Evolutionary conservation across 1,140 invertebrate genomes (phyloP), one percentile per base, ranked within the genome.

Genomic region (Monomorium pharaonis): DNA sequence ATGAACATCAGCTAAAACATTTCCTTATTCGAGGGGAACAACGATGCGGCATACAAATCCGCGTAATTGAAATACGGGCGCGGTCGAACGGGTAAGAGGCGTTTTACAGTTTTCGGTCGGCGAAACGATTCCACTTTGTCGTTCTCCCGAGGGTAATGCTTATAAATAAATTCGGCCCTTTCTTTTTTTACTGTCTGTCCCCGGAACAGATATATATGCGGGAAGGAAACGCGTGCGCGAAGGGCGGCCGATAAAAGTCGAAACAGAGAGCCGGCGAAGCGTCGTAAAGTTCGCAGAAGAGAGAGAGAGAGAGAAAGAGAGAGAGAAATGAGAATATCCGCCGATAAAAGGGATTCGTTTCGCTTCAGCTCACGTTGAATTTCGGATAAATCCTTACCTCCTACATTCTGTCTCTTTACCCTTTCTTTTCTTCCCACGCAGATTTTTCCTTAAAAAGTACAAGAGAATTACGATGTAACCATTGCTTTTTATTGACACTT

Each of bases 91-190:
- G 56, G 27, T 58, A 83, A 86, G 75, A 75, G 70, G 27, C 60
- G 76, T 81, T 89, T 88, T 76, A 85, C 54, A 81, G 69, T 89
- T 86, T 74, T 75, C 27, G 58, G 60, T 18, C 33, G 65, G 37
- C 27, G n/a, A 51, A 78, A 69, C 74, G 67, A 75, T 67, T 85
- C 60, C 60, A 75, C 56, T 83, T 83, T 83, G 87, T 88, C 76
- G 49, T 72, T 33, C 65, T 47, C 76, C 10, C n/a, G 74, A 42
- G 74, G 21, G 44, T 72, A 86, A 58, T 72, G 70, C 87, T 89
- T 89, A 86, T 88, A 89, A 89, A 89, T 89, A 89, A 89, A 88
- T 88, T 88, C 83, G 62, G 30, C 16, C 33, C 47, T 75, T 60
- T 63, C 62, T 37, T 86, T 67, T 69, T 62, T 77, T 70, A 60